Conservation (phyloP, 2,113 vertebrate species). For the Ammospiza nelsoni region DNA sequence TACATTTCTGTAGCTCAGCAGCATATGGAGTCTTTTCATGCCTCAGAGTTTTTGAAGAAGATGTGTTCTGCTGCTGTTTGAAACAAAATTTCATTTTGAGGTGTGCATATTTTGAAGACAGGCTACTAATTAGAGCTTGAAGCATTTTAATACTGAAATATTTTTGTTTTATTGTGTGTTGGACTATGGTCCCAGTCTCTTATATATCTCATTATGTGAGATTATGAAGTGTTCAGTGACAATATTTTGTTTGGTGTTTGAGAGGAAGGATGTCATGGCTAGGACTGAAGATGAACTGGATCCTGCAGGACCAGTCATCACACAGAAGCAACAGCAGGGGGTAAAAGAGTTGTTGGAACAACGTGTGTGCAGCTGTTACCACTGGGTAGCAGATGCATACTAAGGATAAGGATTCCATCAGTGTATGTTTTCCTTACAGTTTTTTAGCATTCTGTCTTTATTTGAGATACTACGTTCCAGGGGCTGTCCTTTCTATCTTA, state of each 20-base stretch:
- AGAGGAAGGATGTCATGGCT: background rate
- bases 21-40: background rate
- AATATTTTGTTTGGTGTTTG: background rate
- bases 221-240: background rate
- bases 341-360: background rate
- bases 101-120: background rate
- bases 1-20: background rate
- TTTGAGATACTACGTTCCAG: background rate
- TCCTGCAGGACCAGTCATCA: background rate
- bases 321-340: background rate
- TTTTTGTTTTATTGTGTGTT: background rate
- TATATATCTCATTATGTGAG: background rate
- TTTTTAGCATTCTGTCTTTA: background rate
- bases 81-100: background rate
- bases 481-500: background rate
- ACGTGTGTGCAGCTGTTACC: background rate
- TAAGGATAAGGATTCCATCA: background rate
- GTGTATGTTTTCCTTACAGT: background rate
- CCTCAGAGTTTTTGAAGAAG: background rate
- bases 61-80: background rate
- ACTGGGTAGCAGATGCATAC: background rate
- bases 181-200: background rate
- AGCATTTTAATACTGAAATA: background rate
- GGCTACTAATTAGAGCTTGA: background rate
- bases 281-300: background rate